These are phyloP conservation scores for Pristionchus arcanus DNA, from an alignment of 2,888 invertebrate species.

Conservation along the genomic window DNA sequence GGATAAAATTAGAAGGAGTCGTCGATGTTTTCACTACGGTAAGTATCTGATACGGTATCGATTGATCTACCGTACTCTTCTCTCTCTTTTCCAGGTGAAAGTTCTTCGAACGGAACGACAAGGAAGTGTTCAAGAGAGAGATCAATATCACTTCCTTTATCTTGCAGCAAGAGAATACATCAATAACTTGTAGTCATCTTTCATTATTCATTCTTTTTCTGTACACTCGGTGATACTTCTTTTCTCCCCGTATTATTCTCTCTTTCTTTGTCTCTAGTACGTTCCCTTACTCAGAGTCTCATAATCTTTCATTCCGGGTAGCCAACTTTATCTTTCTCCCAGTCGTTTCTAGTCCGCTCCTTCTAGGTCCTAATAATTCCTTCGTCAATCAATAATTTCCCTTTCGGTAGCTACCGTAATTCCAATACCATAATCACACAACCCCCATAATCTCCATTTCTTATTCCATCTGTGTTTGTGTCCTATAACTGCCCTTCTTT, in stretches of 20 bases:
- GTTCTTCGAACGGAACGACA: conserved; percentile 97
- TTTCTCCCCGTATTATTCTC: conserved; percentile 17
- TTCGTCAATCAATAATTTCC: background rate
- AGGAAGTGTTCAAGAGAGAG: conserved; percentile 99
- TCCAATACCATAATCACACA: conserved; percentile 33
- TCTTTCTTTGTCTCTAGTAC: conserved; percentile 34
- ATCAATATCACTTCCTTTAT: conserved; percentile 99
- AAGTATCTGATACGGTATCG: background rate
- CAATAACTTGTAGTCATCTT: background rate
- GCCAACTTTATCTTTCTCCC: conserved; percentile 12
- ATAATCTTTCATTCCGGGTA: conserved; percentile 42
- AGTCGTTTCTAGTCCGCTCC: conserved; percentile 37
- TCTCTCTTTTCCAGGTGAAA: conserved; percentile 83
- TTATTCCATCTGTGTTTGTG: conserved; percentile 25
- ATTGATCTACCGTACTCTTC: conserved; percentile 10
- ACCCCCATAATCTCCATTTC: conserved; percentile 39
- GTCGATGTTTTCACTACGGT: conserved; percentile 99
- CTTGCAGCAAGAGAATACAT: conserved; percentile 98
- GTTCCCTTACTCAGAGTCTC: conserved; percentile 41
- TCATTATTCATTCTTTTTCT: background rate
- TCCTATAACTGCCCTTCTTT: conserved; percentile 17
- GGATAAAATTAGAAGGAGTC: conserved; percentile 99
- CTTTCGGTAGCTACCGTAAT: conserved; percentile 48
- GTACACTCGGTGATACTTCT: conserved; percentile 28
- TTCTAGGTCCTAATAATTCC: conserved; percentile 30